Base-by-base conservation (phyloP, 2,113 vertebrate genomes). In the Mionectes macconnelli region DNA sequence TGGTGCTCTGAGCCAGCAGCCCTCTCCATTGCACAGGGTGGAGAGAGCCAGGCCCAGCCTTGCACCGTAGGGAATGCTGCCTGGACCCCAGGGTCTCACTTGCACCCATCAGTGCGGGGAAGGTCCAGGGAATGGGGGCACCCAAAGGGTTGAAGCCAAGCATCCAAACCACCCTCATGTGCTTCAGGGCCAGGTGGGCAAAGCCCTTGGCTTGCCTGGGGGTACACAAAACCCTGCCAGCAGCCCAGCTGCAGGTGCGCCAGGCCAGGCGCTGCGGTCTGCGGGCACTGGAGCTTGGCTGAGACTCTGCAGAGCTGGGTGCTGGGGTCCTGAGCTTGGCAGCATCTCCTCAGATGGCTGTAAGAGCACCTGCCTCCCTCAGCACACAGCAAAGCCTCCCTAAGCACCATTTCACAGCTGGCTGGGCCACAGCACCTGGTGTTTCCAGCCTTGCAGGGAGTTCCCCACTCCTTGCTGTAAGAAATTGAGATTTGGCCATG, bases 351-450 rank as follows among this genome's bases (percentile, higher is more conserved):
- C 6, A 19, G 39, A 47, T 14, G 67, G 66, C 47, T 23, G 1
- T n/a, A 92, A 77, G 63, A 90, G 87, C 92, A 93, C 79, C 90
- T 92, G 90, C 83, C 67, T 93, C 56, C 44, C 33, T 78, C 30
- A 24, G 33, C 19, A 5, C 39, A 45, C 1, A 3, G 79, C 47
- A 89, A 78, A 93, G 49, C 75, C 40, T 84, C 53, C 45, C 42
- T 76, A 55, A 1, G 64, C 78, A 80, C 59, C 0, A 0, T 35
- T 81, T 90, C 27, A 4, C 45, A 74, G 85, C 85, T 94, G 79
- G 75, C 50, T 80, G 55, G 21, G 86, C 33, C 47, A 30, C 73
- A 92, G 60, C 50, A 90, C 73, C 79, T 74, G 76, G 52, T 13
- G 31, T 59, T 89, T 86, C 59, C 56, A 78, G 30, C 35, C 22